Evolutionary conservation across 2,888 invertebrate species (phyloP).

Genomic region (Tricholauxania praeusta): DNA sequence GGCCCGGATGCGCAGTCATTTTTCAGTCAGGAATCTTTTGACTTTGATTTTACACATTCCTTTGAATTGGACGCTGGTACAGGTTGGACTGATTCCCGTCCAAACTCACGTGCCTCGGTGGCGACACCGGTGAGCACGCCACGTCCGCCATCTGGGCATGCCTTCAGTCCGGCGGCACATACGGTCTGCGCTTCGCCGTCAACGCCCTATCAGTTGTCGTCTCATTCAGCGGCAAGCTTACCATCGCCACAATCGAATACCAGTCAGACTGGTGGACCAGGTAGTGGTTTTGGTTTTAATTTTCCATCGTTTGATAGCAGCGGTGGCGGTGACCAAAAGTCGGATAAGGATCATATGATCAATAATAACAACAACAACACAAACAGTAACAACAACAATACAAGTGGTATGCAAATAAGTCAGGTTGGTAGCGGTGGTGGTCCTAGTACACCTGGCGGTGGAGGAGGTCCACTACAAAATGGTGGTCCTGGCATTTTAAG

Average conservation of each 20-base stretch:
- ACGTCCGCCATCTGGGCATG: conserved; percentile 74
- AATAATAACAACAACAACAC: conserved; percentile 51
- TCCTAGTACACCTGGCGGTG: conserved; percentile 10
- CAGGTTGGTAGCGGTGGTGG: conserved; percentile 49
- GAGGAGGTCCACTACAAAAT: conserved; percentile 52
- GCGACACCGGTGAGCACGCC: conserved; percentile 74
- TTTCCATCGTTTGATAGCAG: conserved; percentile 57
- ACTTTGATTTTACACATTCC: conserved; percentile 76
- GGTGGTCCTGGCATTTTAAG: conserved; percentile 48
- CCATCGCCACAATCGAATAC: conserved; percentile 70
- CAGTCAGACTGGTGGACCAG: conserved; percentile 56
- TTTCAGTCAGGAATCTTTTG: conserved; percentile 72
- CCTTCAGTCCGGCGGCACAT: conserved; percentile 64
- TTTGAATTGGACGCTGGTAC: conserved; percentile 71
- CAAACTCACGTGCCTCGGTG: conserved; percentile 76
- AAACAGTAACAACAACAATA: conserved; percentile 54
- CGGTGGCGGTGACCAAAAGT: conserved; percentile 44
- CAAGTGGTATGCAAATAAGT: conserved; percentile 64
- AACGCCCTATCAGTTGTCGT: conserved; percentile 69
- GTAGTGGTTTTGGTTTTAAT: conserved; percentile 51
- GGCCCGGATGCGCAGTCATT: conserved; percentile 69
- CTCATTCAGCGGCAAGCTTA: conserved; percentile 65
- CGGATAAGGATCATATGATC: conserved; percentile 56
- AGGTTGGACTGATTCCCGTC: conserved; percentile 69
- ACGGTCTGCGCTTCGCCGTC: conserved; percentile 69